Base-by-base conservation (phyloP, 2,113 vertebrate genomes). In the Datnioides undecimradiatus region DNA sequence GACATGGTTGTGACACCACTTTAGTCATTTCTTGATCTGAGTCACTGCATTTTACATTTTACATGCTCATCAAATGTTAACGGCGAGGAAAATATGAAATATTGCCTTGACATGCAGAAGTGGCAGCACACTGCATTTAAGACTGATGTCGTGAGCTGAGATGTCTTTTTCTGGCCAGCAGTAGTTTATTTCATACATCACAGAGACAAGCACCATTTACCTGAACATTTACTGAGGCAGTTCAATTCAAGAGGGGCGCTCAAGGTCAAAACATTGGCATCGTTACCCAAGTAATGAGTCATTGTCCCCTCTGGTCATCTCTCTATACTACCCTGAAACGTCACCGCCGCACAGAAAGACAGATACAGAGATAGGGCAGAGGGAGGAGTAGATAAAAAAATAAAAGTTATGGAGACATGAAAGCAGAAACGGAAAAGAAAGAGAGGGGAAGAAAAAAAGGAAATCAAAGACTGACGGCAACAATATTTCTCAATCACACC, bases 181-280 rank as follows among this genome's bases (percentile, higher is more conserved):
- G 81, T 73, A 84, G 88, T 91, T 90, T 87, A 82, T 91, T 92
- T 88, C 90, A 85, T 89, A 86, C 82, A 86, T 90, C 83, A 89
- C 71, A 19, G 17, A 87, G 91, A 88, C 89, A 90, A 91, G 89
- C 82, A 41, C 89, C 91, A 92, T 93, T 93, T 91, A 92, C 91
- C 89, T 90, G 88, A 88, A 89, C 88, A 83, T 90, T 92, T 89
- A 92, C 89, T 71, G 87, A 89, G 89, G 87, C 89, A 62, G 77
- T 74, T 86, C 87, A 74, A 88, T 87, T 87, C 83, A 25, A 73
- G 59, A n/a, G 76, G 64, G 68, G 49, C 2, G n/a, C 79, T 83
- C 87, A 90, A 92, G 91, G 91, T 91, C 89, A 93, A 78, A 83
- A 76, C 73, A 57, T 63, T 23, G 66, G 88, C 83, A 83, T 91